A percentile compares a stretch with the other conserved stretches of the same genome.
phyloP scores from a whole-genome alignment of 2,113 vertebrate genomes.

The Epinephelus fuscoguttatus region DNA sequence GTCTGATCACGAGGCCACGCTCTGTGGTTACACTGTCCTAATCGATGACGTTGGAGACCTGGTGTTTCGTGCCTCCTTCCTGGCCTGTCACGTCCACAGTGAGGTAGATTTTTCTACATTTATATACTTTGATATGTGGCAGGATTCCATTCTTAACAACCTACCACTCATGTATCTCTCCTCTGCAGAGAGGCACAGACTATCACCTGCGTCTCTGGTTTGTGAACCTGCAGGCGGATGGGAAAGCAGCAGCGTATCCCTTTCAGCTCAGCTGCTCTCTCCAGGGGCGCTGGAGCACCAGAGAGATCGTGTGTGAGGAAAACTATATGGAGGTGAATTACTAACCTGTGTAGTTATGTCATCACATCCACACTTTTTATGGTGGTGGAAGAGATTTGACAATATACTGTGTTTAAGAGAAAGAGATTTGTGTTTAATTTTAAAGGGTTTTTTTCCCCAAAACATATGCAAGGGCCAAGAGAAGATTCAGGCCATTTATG shows the following conservation, averaged over 20 bases:
- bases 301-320: slow-evolving; percentile 71
- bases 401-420: not conserved
- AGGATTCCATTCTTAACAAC: not conserved
- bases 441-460: no score
- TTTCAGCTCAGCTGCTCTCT: slow-evolving; percentile 58
- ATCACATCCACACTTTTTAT: not conserved
- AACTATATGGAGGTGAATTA: slow-evolving; percentile 76
- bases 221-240: slow-evolving; percentile 38
- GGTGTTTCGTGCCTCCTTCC: slow-evolving; percentile 73
- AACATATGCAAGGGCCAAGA: not conserved
- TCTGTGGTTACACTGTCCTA: slow-evolving; percentile 70
- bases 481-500: not conserved
- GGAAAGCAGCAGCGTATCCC: slow-evolving; percentile 26
- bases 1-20: slow-evolving; percentile 45
- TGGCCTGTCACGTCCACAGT: slow-evolving; percentile 70
- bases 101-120: slow-evolving; percentile 15
- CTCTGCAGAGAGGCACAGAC: slow-evolving; percentile 53
- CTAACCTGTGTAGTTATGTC: not conserved
- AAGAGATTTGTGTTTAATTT: no score
- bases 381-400: not conserved
- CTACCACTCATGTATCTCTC: not conserved
- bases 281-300: slow-evolving; percentile 37
- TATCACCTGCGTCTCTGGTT: slow-evolving; percentile 66
- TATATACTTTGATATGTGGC: not conserved
- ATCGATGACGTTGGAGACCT: slow-evolving; percentile 60